These are phyloP conservation scores for Atrichornis clamosus DNA, from an alignment of 2,113 vertebrate species.

Conservation along the genomic window DNA sequence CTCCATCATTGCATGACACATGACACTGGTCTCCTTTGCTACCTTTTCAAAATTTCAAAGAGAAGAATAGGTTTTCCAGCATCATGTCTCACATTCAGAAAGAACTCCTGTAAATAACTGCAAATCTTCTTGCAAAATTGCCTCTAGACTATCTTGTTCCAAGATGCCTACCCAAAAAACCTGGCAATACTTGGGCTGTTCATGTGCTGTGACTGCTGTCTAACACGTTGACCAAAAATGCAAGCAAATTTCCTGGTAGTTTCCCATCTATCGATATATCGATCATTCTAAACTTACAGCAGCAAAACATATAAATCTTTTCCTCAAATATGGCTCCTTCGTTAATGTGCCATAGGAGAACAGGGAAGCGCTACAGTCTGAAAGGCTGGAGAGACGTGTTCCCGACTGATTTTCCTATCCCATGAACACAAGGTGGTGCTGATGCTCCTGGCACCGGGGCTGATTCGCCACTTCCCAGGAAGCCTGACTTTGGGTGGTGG, in stretches of 20 bases:
- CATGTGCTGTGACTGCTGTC: accelerated
- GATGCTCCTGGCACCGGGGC: slow-evolving; percentile 42
- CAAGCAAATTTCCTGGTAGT: too few relatives aligned
- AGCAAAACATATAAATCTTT: not conserved
- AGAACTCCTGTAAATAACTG: not conserved
- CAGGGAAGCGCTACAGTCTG: not conserved
- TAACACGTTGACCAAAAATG: not conserved
- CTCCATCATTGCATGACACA: not conserved
- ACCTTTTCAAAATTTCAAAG: not conserved
- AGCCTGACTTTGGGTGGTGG: not conserved
- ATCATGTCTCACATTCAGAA: not conserved
- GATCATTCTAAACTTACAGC: not conserved
- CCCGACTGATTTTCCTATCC: not conserved
- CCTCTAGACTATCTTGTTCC: not conserved
- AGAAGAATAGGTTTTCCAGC: not conserved
- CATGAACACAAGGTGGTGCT: slow-evolving; percentile 64
- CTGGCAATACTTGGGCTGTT: not conserved
- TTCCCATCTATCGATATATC: not conserved
- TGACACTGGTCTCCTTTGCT: not conserved
- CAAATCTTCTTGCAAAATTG: not conserved
- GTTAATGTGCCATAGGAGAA: not conserved
- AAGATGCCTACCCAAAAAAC: not conserved
- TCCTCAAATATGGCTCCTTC: not conserved
- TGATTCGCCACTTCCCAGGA: not conserved
- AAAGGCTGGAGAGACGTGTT: not conserved